A percentile compares a stretch with the other conserved stretches of the same genome.
Evolutionary conservation across 2,797 vertebrate species (phyloP).

Genomic region (Myotis findleyi): DNA sequence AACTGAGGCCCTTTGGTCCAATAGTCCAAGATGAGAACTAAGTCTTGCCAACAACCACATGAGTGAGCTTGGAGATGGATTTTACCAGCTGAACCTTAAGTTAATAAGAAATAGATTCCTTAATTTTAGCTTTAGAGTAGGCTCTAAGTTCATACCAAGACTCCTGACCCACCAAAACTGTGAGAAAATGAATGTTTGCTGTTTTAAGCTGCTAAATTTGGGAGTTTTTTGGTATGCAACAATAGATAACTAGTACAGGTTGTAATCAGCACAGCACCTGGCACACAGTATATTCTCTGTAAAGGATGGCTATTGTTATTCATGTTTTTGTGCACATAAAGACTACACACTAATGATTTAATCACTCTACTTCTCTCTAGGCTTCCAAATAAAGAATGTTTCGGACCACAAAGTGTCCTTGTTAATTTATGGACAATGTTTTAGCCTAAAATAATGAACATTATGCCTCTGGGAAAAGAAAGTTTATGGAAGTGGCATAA

Average conservation of each 20-base stretch:
- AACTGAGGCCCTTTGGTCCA: background rate
- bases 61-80: background rate
- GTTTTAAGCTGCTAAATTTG: conserved; percentile 39
- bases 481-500: background rate
- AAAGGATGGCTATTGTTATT: background rate
- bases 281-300: background rate
- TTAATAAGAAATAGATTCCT: background rate
- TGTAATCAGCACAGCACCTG: background rate
- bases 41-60: background rate
- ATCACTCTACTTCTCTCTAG: background rate
- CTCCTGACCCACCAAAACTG: background rate
- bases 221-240: background rate
- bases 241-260: background rate
- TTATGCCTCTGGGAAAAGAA: background rate
- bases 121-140: background rate
- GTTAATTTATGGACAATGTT: background rate
- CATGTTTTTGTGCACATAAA: background rate
- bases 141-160: background rate
- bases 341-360: background rate
- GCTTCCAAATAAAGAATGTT: conserved; percentile 40
- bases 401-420: background rate
- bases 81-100: background rate
- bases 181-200: background rate
- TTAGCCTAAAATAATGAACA: conserved; percentile 11
- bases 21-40: background rate